Base-by-base conservation (phyloP, 2,113 vertebrate genomes). In the Melanocharis versteri region DNA sequence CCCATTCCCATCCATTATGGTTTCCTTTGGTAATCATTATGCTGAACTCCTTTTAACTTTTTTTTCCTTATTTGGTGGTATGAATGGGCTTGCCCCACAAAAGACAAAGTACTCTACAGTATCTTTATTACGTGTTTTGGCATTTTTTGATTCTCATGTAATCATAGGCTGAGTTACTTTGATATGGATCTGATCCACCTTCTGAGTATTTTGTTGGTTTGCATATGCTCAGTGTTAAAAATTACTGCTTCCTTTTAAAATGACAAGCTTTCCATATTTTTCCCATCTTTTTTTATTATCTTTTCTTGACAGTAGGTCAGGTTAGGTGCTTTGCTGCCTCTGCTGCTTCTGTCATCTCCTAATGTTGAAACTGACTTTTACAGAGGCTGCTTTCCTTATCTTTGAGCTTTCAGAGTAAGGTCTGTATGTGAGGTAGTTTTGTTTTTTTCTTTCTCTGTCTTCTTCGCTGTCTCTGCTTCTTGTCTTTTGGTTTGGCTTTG, bases 401-500 rank as follows among this genome's bases (percentile, higher is more conserved):
- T 86, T 44, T 40, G 68, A 87, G n/a, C 37, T 69, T 75, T 77
- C 85, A 95, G 72, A 75, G 35, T n/a, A 90, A 73, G 40, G 28
- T 81, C 87, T 79, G 31, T 44, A 71, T 78, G 64, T 33, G 48
- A 79, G 53, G 45, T 78, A 78, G 28, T 61, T 61, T 78, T 53
- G 22, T 45, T 70, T 75, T 58, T 27, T 40, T n/a, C 13, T 62
- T 39, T 69, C 53, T 40, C 75, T 78, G 66, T 77, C 66, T 50
- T 95, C 77, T 94, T 53, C 79, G 44, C 93, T 95, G 83, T 95
- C 71, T 96, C 93, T 96, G 94, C 57, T 93, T 95, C 92, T 89
- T 87, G 85, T 95, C 94, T 94, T 94, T 89, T 93, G 80, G 76
- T 96, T 95, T 94, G 90, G 40, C 83, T 95, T 96, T 95, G 85